phyloP scores from a whole-genome alignment of 2,113 vertebrate genomes.

The Saccopteryx bilineata region DNA sequence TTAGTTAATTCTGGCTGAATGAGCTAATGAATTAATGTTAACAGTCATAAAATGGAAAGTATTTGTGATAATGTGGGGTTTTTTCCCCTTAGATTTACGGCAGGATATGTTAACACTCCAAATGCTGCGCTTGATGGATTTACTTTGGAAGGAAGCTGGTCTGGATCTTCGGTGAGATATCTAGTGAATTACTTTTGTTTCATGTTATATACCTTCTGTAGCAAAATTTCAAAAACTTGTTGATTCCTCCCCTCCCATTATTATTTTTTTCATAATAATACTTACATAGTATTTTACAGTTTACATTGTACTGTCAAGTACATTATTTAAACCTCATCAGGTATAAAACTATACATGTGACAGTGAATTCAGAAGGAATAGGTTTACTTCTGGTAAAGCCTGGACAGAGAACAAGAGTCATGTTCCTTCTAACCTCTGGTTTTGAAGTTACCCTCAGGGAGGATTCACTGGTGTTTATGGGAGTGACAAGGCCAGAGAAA shows the following conservation, averaged over 20 bases:
- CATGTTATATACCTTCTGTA: neutral
- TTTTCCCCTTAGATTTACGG: slow-evolving; percentile 90
- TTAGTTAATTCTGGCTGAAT: slow-evolving; percentile 40
- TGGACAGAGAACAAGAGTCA: neutral
- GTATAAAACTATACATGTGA: neutral
- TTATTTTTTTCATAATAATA: slow-evolving; percentile 27
- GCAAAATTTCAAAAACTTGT: slow-evolving; percentile 5
- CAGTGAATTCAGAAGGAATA: neutral
- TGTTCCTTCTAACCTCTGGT: neutral
- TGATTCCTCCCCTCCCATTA: neutral
- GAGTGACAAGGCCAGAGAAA: neutral
- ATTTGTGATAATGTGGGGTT: slow-evolving; percentile 18
- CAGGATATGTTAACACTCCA: slow-evolving; percentile 99
- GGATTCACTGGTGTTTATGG: neutral
- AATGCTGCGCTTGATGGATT: slow-evolving; percentile 96
- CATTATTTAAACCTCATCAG: slow-evolving; percentile 15
- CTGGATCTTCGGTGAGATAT: slow-evolving; percentile 95
- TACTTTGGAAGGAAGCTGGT: slow-evolving; percentile 97
- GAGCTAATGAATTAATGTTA: neutral
- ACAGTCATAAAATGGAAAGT: neutral
- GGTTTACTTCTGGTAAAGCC: neutral
- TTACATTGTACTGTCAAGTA: neutral
- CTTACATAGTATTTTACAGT: slow-evolving; percentile 25
- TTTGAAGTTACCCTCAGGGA: neutral
- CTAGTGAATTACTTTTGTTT: slow-evolving; percentile 7